These are phyloP conservation scores for Fissipunctia ypsillon DNA, from an alignment of 2,888 invertebrate species.

Conservation along the genomic window DNA sequence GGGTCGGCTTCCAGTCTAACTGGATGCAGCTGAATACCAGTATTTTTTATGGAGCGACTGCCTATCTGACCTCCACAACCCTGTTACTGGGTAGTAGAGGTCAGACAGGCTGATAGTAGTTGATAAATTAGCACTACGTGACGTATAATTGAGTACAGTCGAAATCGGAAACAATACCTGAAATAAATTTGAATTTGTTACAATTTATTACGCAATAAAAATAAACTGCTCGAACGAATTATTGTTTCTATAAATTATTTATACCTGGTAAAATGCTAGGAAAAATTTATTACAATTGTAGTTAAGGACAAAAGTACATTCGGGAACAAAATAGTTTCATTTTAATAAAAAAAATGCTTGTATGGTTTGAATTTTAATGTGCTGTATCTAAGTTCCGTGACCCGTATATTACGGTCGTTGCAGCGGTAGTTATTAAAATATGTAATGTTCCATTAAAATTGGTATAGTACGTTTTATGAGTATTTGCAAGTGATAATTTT, in stretches of 20 bases:
- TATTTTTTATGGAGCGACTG: not conserved
- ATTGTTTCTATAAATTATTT: slow-evolving; percentile 13
- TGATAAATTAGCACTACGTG: not conserved
- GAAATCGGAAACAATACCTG: slow-evolving; percentile 16
- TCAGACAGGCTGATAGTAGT: not conserved
- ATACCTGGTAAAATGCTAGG: not conserved
- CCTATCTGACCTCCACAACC: too few species aligned
- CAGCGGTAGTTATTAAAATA: slow-evolving; percentile 1
- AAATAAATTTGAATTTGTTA: slow-evolving; percentile 42
- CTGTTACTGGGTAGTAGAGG: too few species aligned
- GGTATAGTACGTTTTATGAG: slow-evolving; percentile 5
- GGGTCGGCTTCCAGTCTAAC: not conserved
- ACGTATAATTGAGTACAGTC: not conserved
- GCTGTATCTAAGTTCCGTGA: slow-evolving; percentile 4
- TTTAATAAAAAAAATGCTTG: not conserved
- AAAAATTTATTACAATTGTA: not conserved
- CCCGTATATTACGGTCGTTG: not conserved
- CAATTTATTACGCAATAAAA: slow-evolving; percentile 40
- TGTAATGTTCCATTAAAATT: not conserved
- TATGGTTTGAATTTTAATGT: slow-evolving; percentile 21
- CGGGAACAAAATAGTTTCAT: slow-evolving; percentile 4
- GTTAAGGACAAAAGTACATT: slow-evolving; percentile 1
- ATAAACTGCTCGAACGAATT: not conserved
- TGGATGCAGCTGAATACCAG: not conserved
- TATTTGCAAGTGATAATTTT: not conserved